These are phyloP conservation scores for Atta texana DNA, from an alignment of 1,140 invertebrate species.

Conservation along the genomic window DNA sequence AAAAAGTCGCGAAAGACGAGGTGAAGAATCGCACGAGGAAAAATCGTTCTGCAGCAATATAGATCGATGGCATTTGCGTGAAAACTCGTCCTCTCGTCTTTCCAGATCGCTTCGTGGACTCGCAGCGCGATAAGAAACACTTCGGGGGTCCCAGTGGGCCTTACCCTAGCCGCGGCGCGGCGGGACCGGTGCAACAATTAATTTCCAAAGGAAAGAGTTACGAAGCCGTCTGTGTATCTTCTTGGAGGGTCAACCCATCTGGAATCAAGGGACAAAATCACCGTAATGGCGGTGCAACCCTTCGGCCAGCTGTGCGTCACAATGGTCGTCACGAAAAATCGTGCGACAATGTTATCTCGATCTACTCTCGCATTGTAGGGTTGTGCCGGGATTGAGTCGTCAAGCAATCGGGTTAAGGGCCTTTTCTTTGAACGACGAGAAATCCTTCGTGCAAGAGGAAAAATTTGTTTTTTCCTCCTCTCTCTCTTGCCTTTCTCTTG, in stretches of 20 bases:
- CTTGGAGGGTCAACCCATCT: constrained; percentile 53
- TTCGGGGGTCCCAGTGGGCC: constrained; percentile 10
- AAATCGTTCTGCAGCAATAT: constrained; percentile 28
- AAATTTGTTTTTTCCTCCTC: constrained; percentile 7
- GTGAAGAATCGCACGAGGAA: constrained; percentile 1
- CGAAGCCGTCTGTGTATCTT: constrained; percentile 62
- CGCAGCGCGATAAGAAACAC: constrained; percentile 29
- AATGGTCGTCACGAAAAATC: constrained; percentile 74
- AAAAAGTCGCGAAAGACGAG: not conserved
- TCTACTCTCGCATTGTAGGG: constrained; percentile 67
- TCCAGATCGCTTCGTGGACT: constrained; percentile 1
- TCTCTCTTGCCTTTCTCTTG: not conserved
- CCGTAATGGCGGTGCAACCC: constrained; percentile 71
- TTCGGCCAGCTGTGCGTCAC: constrained; percentile 74
- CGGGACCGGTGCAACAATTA: constrained; percentile 61
- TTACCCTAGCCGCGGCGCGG: constrained; percentile 13
- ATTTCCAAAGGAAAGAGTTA: constrained; percentile 70
- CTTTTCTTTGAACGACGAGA: constrained; percentile 1
- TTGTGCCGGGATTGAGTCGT: constrained; percentile 71
- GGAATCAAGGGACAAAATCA: constrained; percentile 68
- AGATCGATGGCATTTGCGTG: not conserved
- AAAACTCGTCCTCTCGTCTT: constrained; percentile 15
- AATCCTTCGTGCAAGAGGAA: constrained; percentile 43
- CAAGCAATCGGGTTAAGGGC: constrained; percentile 62
- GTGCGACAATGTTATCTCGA: constrained; percentile 77